Evolutionary conservation across 1,140 invertebrate species (phyloP), one percentile per base, ranked within the genome.

Genomic region (Pogonus chalceus): DNA sequence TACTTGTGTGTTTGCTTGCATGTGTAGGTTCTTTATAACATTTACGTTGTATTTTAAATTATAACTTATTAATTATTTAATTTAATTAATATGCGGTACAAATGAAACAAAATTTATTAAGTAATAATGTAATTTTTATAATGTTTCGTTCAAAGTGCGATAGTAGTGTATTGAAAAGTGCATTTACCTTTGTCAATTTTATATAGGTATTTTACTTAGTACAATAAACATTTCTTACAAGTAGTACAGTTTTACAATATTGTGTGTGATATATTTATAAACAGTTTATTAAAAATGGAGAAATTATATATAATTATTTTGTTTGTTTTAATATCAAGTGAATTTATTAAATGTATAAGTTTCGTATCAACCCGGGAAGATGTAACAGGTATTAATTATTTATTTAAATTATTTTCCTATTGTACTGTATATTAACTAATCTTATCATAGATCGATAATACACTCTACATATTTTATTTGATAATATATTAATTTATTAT

Each of bases 161-260:
- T 43, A 10, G 3, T 16, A 43, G 37, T 43, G 9, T 43, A 10
- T n/a, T n/a, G n/a, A 16, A 43, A 18, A 43, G 37, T 43, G 37
- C 37, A 16, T 43, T 43, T 43, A 43, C 37, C 37, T 43, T 43
- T 43, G 37, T 18, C 37, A 43, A 43, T 3, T 12, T 43, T 43
- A 16, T 7, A 43, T 43, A 43, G 37, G 37, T 43, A 16, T n/a
- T n/a, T n/a, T n/a, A n/a, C 18, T 10, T 10, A 43, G 7, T 9
- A 18, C 18, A 43, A 18, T 18, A 43, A 12, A 43, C 18, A 43
- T 43, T 43, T 9, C 7, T 12, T 7, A 31, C 7, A 7, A 7
- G 9, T 16, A 43, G 7, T 43, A 10, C 18, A 4, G 7, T 43
- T 9, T 43, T 43, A 4, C 9, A 43, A 43, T 10, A 7, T 43